phyloP scores from a whole-genome alignment of 2,113 vertebrate species.

The Brachirus orientalis region DNA sequence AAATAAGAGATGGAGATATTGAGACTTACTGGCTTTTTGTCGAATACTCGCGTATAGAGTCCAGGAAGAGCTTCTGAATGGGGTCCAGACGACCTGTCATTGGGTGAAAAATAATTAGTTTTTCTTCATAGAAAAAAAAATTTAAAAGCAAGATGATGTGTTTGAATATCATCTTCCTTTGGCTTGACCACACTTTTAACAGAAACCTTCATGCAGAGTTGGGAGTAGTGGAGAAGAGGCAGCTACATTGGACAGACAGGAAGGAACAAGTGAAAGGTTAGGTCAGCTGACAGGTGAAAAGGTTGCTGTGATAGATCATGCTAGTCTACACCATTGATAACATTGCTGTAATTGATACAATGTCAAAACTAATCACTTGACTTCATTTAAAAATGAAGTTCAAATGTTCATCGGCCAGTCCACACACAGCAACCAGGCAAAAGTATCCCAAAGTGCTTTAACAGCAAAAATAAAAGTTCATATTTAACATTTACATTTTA shows the following conservation, averaged over 20 bases:
- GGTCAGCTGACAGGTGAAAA: conserved; percentile 22
- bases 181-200: conserved; percentile 1
- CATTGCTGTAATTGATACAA: too few relatives aligned
- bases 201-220: conserved; percentile 46
- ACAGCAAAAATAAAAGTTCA: too few relatives aligned
- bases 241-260: too few relatives aligned
- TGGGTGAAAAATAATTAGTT: conserved; percentile 15
- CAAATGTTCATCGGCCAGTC: too few relatives aligned
- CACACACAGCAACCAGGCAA: neutral
- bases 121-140: neutral
- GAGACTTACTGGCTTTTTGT: conserved; percentile 87
- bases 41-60: conserved; percentile 91
- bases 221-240: conserved; percentile 2
- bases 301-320: conserved; percentile 39
- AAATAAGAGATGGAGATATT: neutral
- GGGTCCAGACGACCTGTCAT: conserved; percentile 86
- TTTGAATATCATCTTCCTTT: conserved; percentile 11
- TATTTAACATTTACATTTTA: too few relatives aligned
- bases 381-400: too few relatives aligned
- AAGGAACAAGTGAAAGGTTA: conserved; percentile 16
- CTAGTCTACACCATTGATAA: neutral
- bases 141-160: conserved; percentile 2
- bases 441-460: too few relatives aligned
- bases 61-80: conserved; percentile 92
- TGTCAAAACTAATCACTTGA: too few relatives aligned